phyloP scores from a whole-genome alignment of 2,797 vertebrate species.

The Brotula barbata region DNA sequence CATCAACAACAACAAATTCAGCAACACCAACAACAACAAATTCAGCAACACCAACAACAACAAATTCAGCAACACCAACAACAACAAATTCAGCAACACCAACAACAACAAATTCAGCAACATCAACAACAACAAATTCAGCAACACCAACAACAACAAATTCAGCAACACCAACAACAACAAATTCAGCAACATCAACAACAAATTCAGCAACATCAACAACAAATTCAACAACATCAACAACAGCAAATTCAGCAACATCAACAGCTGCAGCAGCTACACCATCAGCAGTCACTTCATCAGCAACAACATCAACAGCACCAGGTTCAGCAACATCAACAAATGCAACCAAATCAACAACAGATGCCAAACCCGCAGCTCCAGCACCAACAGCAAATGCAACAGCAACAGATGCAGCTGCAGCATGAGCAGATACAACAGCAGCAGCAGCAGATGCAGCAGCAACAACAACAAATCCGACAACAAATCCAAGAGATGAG shows the following conservation, averaged over 20 bases:
- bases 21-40: constrained; percentile 60
- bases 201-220: constrained; percentile 65
- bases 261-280: constrained; percentile 51
- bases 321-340: constrained; percentile 68
- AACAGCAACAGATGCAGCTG: constrained; percentile 75
- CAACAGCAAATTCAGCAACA: constrained; percentile 5
- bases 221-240: constrained; percentile 71
- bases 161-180: constrained; percentile 67
- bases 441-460: constrained; percentile 81
- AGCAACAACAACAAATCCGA: constrained; percentile 80
- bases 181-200: constrained; percentile 66
- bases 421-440: constrained; percentile 80
- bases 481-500: constrained; percentile 82
- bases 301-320: constrained; percentile 46
- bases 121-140: constrained; percentile 38
- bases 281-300: constrained; percentile 33
- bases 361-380: constrained; percentile 59
- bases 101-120: constrained; percentile 53
- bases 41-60: constrained; percentile 64
- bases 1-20: constrained; percentile 64
- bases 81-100: too few relatives aligned
- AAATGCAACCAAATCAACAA: constrained; percentile 65
- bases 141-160: constrained; percentile 43
- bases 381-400: constrained; percentile 68
- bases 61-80: constrained; percentile 59